Base-by-base conservation (phyloP, 2,113 vertebrate species). In the Rhinoptilus africanus region DNA sequence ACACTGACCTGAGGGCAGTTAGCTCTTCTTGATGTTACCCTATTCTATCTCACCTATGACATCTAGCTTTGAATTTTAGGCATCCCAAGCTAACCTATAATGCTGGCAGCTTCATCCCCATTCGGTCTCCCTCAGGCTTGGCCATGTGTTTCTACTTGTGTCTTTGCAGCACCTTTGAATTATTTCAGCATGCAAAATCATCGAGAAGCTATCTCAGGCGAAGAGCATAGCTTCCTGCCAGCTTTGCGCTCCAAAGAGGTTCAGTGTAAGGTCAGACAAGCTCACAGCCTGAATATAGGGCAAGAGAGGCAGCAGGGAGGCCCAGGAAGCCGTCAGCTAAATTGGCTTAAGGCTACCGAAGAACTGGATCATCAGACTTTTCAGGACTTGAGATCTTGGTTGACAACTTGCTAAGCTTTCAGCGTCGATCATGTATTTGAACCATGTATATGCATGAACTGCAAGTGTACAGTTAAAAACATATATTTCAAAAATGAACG, bases 201-300 rank as follows among this genome's bases (percentile, higher is more conserved):
- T 41, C 21, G 4, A 86, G 91, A 96, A 96, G 91, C 89, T n/a
- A 85, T 92, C 93, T 82, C 80, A 60, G 84, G 74, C 14, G 0
- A 89, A 87, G 80, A 35, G 53, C 69, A 34, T 0, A 79, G 91
- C 69, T 92, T 87, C 80, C 91, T 95, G 94, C 91, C 94, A 96
- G 95, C 69, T 85, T 48, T 96, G 59, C 39, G 83, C 87, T 94
- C 77, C n/a, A 1, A 72, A 79, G 21, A 82, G 84, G 94, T 95
- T 96, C 96, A 97, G 87, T 21, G 57, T 82, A 75, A 96, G 96
- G 96, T 96, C 96, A 96, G 77, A 88, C 69, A 56, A 89, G 81
- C 89, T 93, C 57, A 64, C 11, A 73, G 94, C 62, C 66, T 75
- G 89, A 89, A 75, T 3, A 11, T 60, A 48, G 77, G 66, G 69